These are phyloP conservation scores for Bradysia coprophila DNA, from an alignment of 1,140 invertebrate species.

Conservation along the genomic window DNA sequence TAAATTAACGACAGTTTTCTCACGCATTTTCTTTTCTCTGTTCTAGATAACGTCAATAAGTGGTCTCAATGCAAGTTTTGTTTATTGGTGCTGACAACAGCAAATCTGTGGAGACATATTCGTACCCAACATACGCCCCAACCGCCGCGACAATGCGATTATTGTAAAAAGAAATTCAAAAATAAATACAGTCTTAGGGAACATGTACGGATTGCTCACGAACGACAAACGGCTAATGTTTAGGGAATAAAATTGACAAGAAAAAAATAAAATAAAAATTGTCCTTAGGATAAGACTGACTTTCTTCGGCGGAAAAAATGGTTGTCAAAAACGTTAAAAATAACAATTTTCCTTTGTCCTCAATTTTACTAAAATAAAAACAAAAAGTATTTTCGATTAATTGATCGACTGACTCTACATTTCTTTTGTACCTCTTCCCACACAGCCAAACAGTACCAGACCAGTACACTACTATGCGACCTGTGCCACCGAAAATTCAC, in stretches of 20 bases:
- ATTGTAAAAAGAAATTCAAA: constrained; percentile 25
- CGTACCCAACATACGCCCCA: constrained; percentile 24
- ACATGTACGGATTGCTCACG: constrained; percentile 23
- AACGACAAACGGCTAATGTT: constrained; percentile 17
- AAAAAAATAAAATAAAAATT: background rate
- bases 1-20: no score
- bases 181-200: constrained; percentile 23
- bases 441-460: no score
- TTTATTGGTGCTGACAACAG: constrained; percentile 25
- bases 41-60: constrained; percentile 12
- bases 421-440: background rate
- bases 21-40: no score
- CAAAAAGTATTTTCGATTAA: constrained; percentile 2
- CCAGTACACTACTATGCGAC: no score
- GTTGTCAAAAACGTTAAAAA: background rate
- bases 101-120: constrained; percentile 27
- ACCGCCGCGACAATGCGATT: constrained; percentile 22
- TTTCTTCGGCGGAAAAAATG: background rate
- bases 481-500: constrained; percentile 17
- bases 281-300: background rate
- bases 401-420: background rate
- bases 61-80: constrained; percentile 27
- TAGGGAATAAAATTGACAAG: background rate
- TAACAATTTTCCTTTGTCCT: background rate
- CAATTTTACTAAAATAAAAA: constrained; percentile 1